These are phyloP conservation scores for Andrena trimmerana DNA, from an alignment of 2,888 invertebrate species.

Conservation along the genomic window DNA sequence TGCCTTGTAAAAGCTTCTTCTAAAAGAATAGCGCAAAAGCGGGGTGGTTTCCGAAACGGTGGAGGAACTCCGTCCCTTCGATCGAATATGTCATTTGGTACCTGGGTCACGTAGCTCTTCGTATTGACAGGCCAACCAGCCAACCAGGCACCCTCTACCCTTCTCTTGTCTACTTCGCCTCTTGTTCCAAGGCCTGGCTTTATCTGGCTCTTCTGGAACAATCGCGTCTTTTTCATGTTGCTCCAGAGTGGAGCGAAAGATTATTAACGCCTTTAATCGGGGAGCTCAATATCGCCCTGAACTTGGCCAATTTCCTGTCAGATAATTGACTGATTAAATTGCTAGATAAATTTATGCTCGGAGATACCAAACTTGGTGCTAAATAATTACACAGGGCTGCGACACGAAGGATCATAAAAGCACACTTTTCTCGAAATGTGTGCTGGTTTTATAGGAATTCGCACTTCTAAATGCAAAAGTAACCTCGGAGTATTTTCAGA, in stretches of 20 bases:
- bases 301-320: background rate
- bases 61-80: constrained; percentile 65
- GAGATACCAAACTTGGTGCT: background rate
- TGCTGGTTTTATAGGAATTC: too few relatives aligned
- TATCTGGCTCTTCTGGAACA: constrained; percentile 58
- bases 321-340: constrained; percentile 12
- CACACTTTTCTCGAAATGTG: too few relatives aligned
- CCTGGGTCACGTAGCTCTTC: constrained; percentile 83
- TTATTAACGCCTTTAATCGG: constrained; percentile 28
- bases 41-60: constrained; percentile 55
- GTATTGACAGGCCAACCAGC: constrained; percentile 82
- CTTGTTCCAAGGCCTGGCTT: constrained; percentile 67
- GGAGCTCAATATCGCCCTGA: background rate
- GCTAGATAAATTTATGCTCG: background rate
- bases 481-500: too few relatives aligned
- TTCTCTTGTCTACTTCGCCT: constrained; percentile 56
- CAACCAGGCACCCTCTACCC: constrained; percentile 60
- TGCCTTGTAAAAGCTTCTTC: constrained; percentile 33
- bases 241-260: constrained; percentile 4
- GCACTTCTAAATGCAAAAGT: too few relatives aligned
- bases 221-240: constrained; percentile 39
- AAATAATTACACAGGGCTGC: background rate
- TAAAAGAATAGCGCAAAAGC: constrained; percentile 60
- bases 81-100: constrained; percentile 79
- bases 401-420: too few relatives aligned